Evolutionary conservation across 2,888 invertebrate genomes (phyloP), one percentile per base, ranked within the genome.

Genomic region (Aleiodes testaceus): DNA sequence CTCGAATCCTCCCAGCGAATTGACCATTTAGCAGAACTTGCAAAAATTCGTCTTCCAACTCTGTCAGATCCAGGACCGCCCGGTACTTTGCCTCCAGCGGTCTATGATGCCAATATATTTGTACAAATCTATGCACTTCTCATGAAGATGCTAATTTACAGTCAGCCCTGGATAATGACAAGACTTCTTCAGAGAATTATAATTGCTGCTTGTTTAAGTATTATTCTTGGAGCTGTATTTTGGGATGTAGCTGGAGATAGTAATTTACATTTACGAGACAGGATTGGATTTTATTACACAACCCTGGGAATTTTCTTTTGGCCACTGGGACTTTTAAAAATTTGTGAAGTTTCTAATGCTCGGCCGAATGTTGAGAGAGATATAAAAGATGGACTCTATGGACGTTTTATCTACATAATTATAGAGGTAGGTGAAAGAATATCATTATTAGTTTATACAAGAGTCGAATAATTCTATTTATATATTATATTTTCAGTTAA

Each of bases 1-100:
- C 87, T 97, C 69, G 98, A 98, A 88, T 98, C 97, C 0, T 96
- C 96, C 7, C 96, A 97, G 73, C 91, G 98, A 78, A 97, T 98
- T 78, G 96, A 97, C 81, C 95, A 96, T 74, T 88, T 98, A 49
- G 95, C 95, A 2, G 95, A 95, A 78, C 91, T 96, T 69, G 95
- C 94, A 82, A 91, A 93, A 78, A 90, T 92, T 47, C 91, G 94
- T 77, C 91, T 93, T 76, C 89, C 90, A 0, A 84, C 89, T 2
- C 84, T 92, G 69, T 89, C 90, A 55, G 92, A 93, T 82, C 92
- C 92, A 5, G 96, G 96, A 1, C 93, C 96, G 47, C 96, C 96
- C 0, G 92, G 94, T 5, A 91, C 93, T 1, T 88, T 95, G 52
- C 92, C 94, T 0, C 90, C 93, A 68, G 90, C 91, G 49, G 90